Conservation (phyloP, 1,140 invertebrate species). For the Pogonognathellus flavescens region DNA sequence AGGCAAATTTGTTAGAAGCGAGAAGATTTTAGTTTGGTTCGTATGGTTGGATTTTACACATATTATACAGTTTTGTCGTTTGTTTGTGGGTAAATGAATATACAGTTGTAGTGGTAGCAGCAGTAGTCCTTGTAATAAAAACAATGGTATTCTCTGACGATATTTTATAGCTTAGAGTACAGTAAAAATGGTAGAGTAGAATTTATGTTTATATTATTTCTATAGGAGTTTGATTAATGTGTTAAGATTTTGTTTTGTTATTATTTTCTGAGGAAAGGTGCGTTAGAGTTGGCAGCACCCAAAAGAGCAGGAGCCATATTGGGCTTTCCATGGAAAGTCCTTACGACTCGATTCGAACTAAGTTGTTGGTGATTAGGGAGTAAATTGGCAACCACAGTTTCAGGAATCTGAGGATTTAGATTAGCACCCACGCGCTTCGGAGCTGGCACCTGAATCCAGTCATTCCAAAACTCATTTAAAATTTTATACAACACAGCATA, state of each 20-base stretch:
- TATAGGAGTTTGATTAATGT: constrained; percentile 4
- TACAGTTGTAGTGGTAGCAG: not conserved
- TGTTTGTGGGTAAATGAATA: not conserved
- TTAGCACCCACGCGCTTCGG: constrained; percentile 50
- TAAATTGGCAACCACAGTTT: constrained; percentile 66
- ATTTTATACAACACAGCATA: constrained; percentile 30
- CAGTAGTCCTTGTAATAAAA: not conserved
- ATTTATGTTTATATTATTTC: too few species aligned
- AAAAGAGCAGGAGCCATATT: constrained; percentile 65
- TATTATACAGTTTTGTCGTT: too few species aligned
- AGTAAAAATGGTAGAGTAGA: too few species aligned
- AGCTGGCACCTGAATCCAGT: constrained; percentile 64
- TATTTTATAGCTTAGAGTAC: not conserved
- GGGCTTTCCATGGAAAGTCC: constrained; percentile 66
- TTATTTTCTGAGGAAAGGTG: constrained; percentile 55
- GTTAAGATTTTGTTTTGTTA: constrained; percentile 35
- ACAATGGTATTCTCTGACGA: not conserved
- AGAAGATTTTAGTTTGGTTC: not conserved
- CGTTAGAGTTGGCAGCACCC: constrained; percentile 49
- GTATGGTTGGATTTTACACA: too few species aligned
- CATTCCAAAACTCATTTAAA: constrained; percentile 13
- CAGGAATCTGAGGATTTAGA: constrained; percentile 56
- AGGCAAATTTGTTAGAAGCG: constrained; percentile 25
- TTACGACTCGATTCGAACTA: constrained; percentile 63
- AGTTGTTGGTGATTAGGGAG: constrained; percentile 63